These are phyloP conservation scores for Candoia aspera DNA, from an alignment of 2,113 vertebrate species.

Conservation along the genomic window DNA sequence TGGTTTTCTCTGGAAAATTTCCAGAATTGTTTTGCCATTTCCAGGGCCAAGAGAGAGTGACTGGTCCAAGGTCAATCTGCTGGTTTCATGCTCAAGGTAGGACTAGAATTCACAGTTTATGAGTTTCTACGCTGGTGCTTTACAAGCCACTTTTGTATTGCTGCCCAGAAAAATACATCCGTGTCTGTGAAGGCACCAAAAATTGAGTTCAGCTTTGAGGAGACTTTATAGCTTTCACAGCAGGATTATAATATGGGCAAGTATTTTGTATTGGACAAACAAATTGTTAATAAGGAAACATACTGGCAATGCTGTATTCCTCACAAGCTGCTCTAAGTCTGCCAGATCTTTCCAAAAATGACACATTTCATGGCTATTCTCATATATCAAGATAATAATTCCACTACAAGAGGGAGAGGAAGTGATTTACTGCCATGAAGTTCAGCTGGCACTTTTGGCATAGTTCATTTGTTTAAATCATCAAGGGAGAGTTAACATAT, in stretches of 20 bases:
- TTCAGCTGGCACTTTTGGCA: not conserved
- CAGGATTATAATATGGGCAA: constrained; percentile 23
- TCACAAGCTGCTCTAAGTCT: constrained; percentile 40
- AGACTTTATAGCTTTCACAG: no score
- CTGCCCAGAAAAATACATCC: no score
- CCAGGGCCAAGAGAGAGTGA: no score
- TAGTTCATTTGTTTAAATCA: not conserved
- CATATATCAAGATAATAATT: constrained; percentile 35
- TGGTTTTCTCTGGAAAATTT: no score
- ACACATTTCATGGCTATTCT: constrained; percentile 49
- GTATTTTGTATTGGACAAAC: constrained; percentile 29
- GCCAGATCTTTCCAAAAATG: constrained; percentile 47
- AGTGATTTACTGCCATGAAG: not conserved
- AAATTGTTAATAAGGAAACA: constrained; percentile 46
- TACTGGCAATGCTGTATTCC: constrained; percentile 47
- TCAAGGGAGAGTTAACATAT: not conserved
- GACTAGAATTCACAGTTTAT: no score
- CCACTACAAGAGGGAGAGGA: not conserved
- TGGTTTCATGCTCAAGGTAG: no score
- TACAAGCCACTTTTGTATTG: no score
- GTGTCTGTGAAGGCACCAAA: no score
- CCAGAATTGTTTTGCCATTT: no score
- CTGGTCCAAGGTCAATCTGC: no score
- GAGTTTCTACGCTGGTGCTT: no score
- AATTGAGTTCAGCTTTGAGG: no score